Base-by-base conservation (phyloP, 2,888 invertebrate genomes). In the Tetrapedia diversipes region DNA sequence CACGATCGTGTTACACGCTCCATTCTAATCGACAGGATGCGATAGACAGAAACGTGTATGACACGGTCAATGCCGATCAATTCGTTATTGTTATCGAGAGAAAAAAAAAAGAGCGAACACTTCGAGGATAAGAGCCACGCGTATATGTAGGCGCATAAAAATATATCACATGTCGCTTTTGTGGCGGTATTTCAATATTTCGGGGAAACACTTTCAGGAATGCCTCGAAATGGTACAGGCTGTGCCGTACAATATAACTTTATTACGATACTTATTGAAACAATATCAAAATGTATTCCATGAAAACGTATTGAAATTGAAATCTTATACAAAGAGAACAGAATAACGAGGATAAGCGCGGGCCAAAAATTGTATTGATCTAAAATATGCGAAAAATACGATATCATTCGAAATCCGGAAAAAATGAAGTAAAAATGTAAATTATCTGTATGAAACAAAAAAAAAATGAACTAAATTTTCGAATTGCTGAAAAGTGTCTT, bases 141-240 rank as follows among this genome's bases (percentile, higher is more conserved):
- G 27, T 27, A 22, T 11, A 3, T 1, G 29, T 29, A n/a, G 22
- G 8, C 41, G 8, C 24, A 41, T 34, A 53, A 34, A 53, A 27
- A 27, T 27, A 19, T 37, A 32, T 59, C 41, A 29, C 41, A 10
- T 32, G n/a, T 8, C 10, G n/a, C 11, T n/a, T 34, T 27, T 34
- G 19, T 24, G 27, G 11, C 22, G 22, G 47, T 41, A 34, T 49
- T 70, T 56, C 56, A 49, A 45, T 51, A 63, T 63, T 45, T 34
- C 64, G 29, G 27, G 39, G 7, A 49, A 67, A 63, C 51, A 16
- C 53, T 69, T 43, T 11, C 24, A 14, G 16, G 43, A 45, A 64
- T 27, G 16, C 19, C n/a, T n/a, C 53, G n/a, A 54, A 64, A 69
- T 11, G 37, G 22, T 29, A 43, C 32, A n/a, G 45, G 24, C 56